Conservation (phyloP, 2,797 vertebrate genomes). For the Tolypeutes matacus region DNA sequence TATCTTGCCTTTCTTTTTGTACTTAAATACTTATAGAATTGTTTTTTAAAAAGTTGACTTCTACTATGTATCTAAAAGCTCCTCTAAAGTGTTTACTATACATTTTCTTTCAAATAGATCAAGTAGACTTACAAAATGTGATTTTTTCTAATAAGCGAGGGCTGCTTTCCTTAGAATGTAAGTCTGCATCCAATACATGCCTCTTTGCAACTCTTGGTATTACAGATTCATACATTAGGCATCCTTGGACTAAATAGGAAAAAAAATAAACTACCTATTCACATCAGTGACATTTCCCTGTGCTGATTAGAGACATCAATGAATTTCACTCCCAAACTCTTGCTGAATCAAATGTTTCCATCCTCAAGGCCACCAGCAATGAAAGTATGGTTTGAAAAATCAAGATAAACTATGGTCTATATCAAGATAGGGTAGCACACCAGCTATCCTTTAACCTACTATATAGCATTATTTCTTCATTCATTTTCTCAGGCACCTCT, state of each 20-base stretch:
- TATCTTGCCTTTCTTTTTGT: conserved; percentile 61
- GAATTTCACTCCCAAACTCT: conserved; percentile 65
- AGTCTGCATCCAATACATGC: conserved; percentile 32
- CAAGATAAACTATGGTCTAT: conserved; percentile 49
- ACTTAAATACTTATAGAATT: not conserved
- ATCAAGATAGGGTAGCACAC: conserved; percentile 8
- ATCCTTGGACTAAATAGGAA: conserved; percentile 39
- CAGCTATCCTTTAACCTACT: conserved; percentile 26
- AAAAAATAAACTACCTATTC: conserved; percentile 66
- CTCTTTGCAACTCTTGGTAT: conserved; percentile 59
- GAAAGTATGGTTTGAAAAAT: conserved; percentile 42
- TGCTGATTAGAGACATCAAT: conserved; percentile 74
- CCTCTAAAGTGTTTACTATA: not conserved
- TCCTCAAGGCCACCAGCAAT: conserved; percentile 65
- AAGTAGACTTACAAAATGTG: conserved; percentile 50
- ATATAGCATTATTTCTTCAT: conserved; percentile 42
- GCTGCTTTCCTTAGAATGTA: conserved; percentile 47
- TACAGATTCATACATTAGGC: conserved; percentile 66
- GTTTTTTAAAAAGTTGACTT: conserved; percentile 41
- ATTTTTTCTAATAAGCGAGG: conserved; percentile 54
- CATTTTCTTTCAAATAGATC: conserved; percentile 47
- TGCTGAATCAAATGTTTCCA: conserved; percentile 67
- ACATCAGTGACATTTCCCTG: conserved; percentile 55
- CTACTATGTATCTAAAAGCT: conserved; percentile 36
- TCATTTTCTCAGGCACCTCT: conserved; percentile 64